A percentile compares a stretch with the other conserved stretches of the same genome.
phyloP scores from a whole-genome alignment of 2,888 invertebrate species.

The Volucella bombylans region DNA sequence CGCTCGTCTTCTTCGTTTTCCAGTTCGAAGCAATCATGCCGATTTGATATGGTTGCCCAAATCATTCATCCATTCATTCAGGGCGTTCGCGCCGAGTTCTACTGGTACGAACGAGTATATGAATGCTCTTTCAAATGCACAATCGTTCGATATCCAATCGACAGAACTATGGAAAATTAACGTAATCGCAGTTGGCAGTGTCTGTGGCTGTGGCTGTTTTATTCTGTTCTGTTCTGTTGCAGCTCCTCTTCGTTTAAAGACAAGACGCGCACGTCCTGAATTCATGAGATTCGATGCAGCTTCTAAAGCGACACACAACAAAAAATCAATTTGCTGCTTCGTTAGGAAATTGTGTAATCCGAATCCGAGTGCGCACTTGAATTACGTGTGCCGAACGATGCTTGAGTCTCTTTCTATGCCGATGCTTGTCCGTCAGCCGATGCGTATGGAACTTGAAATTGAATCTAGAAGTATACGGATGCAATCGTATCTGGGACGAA shows the following conservation, averaged over 20 bases:
- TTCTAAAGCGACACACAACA: conserved; percentile 13
- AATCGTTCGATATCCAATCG: neutral
- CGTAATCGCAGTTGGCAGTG: conserved; percentile 45
- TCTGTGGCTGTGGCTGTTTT: too few relatives aligned
- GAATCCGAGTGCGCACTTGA: conserved; percentile 55
- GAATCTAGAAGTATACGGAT: conserved; percentile 22
- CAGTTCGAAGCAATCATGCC: conserved; percentile 58
- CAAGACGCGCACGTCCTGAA: conserved; percentile 3
- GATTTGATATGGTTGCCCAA: conserved; percentile 66
- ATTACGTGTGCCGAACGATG: conserved; percentile 35
- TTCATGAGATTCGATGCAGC: neutral
- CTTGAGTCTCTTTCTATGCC: neutral
- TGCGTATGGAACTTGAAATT: conserved; percentile 5
- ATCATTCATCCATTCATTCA: conserved; percentile 52
- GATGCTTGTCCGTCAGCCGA: conserved; percentile 21
- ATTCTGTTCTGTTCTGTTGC: neutral
- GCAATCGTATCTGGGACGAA: conserved; percentile 11
- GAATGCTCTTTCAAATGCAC: conserved; percentile 34
- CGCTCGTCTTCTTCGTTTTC: conserved; percentile 27
- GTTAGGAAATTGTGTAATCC: conserved; percentile 58
- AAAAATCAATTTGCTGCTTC: conserved; percentile 68
- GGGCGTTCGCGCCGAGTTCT: neutral
- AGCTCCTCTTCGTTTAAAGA: conserved; percentile 3
- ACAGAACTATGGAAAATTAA: conserved; percentile 36
- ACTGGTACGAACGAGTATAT: too few relatives aligned